Conservation (phyloP, 2,113 vertebrate genomes). For the Cynopterus brachyotis region DNA sequence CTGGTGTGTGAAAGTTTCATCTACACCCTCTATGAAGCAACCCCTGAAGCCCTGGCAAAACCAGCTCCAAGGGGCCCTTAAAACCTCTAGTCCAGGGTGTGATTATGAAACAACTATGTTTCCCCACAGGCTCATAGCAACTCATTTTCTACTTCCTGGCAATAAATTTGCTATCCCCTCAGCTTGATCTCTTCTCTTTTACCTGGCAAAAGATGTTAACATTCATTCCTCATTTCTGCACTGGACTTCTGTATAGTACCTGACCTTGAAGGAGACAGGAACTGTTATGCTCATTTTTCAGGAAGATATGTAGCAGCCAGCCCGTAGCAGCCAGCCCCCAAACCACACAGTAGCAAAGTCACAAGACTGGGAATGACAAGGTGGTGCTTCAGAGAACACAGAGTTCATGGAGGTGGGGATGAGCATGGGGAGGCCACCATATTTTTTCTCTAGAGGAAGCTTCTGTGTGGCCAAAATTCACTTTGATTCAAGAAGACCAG, state of each 20-base stretch:
- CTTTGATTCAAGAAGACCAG: neutral
- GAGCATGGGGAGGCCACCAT: neutral
- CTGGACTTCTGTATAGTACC: neutral
- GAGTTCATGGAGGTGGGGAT: neutral
- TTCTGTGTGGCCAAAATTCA: neutral
- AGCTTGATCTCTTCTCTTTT: neutral
- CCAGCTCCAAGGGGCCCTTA: neutral
- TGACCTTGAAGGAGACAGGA: neutral
- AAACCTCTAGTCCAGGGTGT: neutral
- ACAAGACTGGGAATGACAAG: neutral
- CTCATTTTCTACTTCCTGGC: neutral
- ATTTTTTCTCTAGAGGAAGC: neutral
- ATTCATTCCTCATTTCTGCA: neutral
- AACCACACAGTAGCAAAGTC: neutral
- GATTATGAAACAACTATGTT: slow-evolving; percentile 49
- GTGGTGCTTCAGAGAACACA: neutral
- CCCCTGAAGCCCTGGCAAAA: neutral
- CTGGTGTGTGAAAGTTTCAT: slow-evolving; percentile 8
- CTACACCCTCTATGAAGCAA: neutral
- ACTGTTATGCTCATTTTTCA: neutral
- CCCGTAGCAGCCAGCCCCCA: neutral
- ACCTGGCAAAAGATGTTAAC: neutral
- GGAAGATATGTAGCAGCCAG: neutral
- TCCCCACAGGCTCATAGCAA: neutral
- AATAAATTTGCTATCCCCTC: neutral